These are phyloP conservation scores for Nestor notabilis DNA, from an alignment of 2,113 vertebrate species.

Conservation along the genomic window DNA sequence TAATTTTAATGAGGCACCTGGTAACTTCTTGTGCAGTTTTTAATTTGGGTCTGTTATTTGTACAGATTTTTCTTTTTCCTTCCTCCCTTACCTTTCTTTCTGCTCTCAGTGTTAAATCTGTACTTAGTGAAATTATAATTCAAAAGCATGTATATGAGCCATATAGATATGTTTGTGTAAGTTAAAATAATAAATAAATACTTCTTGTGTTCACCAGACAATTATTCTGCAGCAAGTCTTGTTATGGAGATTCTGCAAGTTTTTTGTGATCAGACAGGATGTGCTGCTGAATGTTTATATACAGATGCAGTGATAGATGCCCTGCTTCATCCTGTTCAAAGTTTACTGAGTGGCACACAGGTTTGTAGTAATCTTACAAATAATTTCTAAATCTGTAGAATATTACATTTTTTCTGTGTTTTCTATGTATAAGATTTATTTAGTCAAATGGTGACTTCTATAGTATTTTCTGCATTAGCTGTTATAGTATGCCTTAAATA, in stretches of 20 bases:
- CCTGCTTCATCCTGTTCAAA: slow-evolving; percentile 83
- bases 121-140: neutral
- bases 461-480: neutral
- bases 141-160: neutral
- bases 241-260: slow-evolving; percentile 86
- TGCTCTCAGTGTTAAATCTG: neutral
- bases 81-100: neutral
- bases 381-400: neutral
- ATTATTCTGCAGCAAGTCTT: slow-evolving; percentile 83
- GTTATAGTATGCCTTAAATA: neutral
- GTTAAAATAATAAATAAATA: neutral
- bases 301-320: slow-evolving; percentile 77
- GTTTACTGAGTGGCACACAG: slow-evolving; percentile 81
- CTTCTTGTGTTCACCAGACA: slow-evolving; percentile 74
- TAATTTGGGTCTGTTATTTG: neutral
- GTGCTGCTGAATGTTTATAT: slow-evolving; percentile 85
- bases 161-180: neutral
- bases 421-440: neutral
- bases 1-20: neutral
- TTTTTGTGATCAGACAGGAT: slow-evolving; percentile 88
- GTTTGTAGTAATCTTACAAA: slow-evolving; percentile 69
- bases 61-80: neutral
- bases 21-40: neutral
- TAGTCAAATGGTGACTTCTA: neutral
- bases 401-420: neutral